Percentiles rank a stretch among this genome's conserved stretches.
phyloP scores from a whole-genome alignment of 2,797 vertebrate genomes.

The Falco naumanni region DNA sequence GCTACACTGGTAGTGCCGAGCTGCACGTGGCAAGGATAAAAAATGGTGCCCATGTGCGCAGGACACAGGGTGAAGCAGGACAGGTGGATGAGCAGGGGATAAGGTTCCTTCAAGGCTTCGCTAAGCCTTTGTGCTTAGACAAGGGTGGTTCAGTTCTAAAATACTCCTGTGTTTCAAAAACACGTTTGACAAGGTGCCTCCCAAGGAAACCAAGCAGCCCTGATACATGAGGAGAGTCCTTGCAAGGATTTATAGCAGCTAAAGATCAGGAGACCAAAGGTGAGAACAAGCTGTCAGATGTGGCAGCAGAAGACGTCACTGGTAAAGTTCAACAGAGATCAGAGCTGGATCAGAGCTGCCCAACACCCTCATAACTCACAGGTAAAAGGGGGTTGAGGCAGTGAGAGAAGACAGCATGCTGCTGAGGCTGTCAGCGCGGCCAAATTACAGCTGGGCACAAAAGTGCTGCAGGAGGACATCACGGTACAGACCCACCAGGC shows the following conservation, averaged over 20 bases:
- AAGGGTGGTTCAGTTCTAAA: neutral
- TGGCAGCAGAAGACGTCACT: neutral
- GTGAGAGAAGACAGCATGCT: neutral
- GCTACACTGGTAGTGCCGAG: neutral
- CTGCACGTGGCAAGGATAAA: neutral
- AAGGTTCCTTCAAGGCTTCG: neutral
- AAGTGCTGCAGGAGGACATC: neutral
- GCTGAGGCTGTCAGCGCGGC: neutral
- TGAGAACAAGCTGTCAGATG: neutral
- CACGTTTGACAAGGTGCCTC: neutral
- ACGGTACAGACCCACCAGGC: too few species aligned
- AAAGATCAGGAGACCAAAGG: neutral
- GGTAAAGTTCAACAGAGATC: neutral
- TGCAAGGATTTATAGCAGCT: neutral
- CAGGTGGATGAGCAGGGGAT: neutral
- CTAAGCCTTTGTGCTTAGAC: neutral
- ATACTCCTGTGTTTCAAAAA: neutral
- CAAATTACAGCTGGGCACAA: neutral
- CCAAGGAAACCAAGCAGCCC: neutral
- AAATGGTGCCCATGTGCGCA: rapidly evolving
- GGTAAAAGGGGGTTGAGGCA: neutral
- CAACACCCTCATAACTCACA: neutral
- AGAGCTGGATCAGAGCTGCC: neutral
- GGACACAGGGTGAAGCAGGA: neutral
- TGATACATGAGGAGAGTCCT: neutral